phyloP scores from a whole-genome alignment of 2,113 vertebrate genomes.

The Leuciscus idus region DNA sequence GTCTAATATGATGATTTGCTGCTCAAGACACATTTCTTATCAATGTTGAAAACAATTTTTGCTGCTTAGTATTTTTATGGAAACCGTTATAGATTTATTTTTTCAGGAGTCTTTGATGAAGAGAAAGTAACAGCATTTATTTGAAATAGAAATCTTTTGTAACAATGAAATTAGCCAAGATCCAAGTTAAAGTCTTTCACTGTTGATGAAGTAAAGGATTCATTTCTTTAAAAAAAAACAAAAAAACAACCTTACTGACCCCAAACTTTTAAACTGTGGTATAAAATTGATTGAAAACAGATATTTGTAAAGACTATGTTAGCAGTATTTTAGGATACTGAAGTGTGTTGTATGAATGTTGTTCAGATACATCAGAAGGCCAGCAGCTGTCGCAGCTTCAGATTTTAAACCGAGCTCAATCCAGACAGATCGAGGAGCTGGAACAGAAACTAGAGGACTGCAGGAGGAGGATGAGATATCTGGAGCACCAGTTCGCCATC shows the following conservation, averaged over 20 bases:
- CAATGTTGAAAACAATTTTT: not conserved
- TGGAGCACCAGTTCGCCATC: constrained; percentile 93
- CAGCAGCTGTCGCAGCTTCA: constrained; percentile 89
- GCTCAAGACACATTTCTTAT: not conserved
- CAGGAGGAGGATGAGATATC: constrained; percentile 85
- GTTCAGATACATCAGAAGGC: constrained; percentile 81
- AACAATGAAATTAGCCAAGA: too few species aligned
- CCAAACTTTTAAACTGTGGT: too few species aligned
- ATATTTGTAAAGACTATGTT: not conserved
- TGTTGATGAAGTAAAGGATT: too few species aligned
- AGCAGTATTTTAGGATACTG: not conserved
- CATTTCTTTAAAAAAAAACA: too few species aligned
- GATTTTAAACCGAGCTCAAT: constrained; percentile 90
- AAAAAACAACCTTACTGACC: too few species aligned
- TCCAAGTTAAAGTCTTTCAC: too few species aligned
- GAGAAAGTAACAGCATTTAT: not conserved
- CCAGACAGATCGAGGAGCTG: constrained; percentile 87
- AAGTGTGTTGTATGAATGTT: not conserved
- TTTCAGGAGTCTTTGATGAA: too few species aligned
- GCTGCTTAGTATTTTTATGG: not conserved
- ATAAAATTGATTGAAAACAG: too few species aligned
- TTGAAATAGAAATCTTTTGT: not conserved
- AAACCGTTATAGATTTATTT: not conserved
- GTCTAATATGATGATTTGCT: too few species aligned
- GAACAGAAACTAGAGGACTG: constrained; percentile 87